phyloP scores from a whole-genome alignment of 2,113 vertebrate genomes.

The Isichthys henryi region DNA sequence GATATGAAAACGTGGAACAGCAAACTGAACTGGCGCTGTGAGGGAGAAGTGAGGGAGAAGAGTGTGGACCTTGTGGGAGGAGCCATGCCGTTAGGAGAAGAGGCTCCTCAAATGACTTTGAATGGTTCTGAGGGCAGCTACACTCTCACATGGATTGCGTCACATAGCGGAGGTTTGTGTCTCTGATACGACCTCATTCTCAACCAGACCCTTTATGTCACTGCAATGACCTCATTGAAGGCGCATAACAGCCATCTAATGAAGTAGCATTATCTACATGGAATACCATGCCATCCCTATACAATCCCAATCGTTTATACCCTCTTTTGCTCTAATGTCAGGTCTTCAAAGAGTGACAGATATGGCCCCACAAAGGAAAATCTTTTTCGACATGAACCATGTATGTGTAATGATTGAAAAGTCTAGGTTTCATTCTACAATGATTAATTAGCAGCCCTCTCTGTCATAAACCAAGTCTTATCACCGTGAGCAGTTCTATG shows the following conservation, averaged over 20 bases:
- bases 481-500: not conserved
- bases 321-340: not conserved
- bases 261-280: not conserved
- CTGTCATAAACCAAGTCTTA: not conserved
- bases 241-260: not conserved
- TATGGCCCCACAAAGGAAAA: not conserved
- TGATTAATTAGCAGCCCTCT: not conserved
- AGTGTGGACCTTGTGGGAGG: not conserved
- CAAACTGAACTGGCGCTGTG: conserved; percentile 46
- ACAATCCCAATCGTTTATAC: not conserved
- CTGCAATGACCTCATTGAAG: not conserved
- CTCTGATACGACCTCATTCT: not conserved
- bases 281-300: not conserved
- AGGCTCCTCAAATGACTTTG: not conserved
- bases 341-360: not conserved
- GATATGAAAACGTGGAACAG: conserved; percentile 55
- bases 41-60: not conserved
- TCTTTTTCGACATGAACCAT: not conserved
- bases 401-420: not conserved
- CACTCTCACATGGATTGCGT: not conserved
- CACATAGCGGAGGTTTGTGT: not conserved
- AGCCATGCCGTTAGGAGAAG: not conserved
- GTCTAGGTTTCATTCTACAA: not conserved
- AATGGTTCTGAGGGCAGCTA: not conserved
- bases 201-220: not conserved